Evolutionary conservation across 2,113 vertebrate genomes (phyloP), one percentile per base, ranked within the genome.

Genomic region (Gavia stellata): DNA sequence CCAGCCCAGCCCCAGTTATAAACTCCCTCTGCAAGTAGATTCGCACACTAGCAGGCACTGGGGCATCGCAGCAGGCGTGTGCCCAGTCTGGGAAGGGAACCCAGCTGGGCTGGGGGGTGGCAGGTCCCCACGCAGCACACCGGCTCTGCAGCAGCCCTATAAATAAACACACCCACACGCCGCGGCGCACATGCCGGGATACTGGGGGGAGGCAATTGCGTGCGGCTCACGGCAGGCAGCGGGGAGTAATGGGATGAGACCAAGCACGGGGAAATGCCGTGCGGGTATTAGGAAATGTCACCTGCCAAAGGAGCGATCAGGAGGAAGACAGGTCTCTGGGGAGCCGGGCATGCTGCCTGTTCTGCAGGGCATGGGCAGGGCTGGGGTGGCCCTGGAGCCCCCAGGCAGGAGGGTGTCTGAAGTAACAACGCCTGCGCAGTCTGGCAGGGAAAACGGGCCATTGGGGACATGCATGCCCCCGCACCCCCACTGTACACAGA

Each of bases 11-110:
- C 31, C 29, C 0, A 1, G 12, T 72, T 61, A 52, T 17, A 31
- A 77, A 44, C n/a, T 84, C 24, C 15, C 12, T 25, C 67, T 52
- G 26, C 33, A 42, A 44, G 17, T 5, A 6, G 26, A 34, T 67
- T 42, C 7, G 50, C 20, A 19, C 6, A 5, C n/a, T n/a, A 10
- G 33, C 0, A 0, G 50, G 65, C 40, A n/a, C 25, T 0, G 0
- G 55, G 42, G 14, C 31, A 29, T 1, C 0, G 0, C 0, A 0
- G 42, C 56, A 36, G 25, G 1, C 3, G 0, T 14, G 0, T 18
- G 53, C 25, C 17, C 44, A 3, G 55, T 47, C 78, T 45, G 73
- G 59, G 63, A 49, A 47, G 26, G 55, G 50, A 81, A 40, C 68
- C 16, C 73, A 11, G 73, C 23, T 13, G 2, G 56, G 40, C 28